Evolutionary conservation across 2,113 vertebrate species (phyloP), one percentile per base, ranked within the genome.

Genomic region (Calidris pugnax): DNA sequence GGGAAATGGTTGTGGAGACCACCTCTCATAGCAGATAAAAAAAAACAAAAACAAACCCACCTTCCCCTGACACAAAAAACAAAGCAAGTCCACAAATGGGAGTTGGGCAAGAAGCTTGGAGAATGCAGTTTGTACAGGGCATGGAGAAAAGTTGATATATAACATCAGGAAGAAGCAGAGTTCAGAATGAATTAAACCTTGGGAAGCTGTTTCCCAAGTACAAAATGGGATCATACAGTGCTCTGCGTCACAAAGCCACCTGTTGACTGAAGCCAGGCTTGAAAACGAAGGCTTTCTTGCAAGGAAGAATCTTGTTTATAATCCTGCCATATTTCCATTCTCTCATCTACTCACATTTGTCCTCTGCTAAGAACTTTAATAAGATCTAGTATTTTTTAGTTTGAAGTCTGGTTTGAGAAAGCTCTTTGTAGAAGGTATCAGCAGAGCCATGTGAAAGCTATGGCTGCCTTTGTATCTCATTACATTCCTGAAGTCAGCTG

Each of bases 401-500:
- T 60, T 27, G 21, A n/a, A 56, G 53, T 17, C 33, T 64, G 32
- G 2, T 73, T 66, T n/a, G 71, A 80, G 63, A 53, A 68, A 35
- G 19, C 45, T 78, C 9, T 53, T 28, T 78, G 10, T 30, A 64
- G 41, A 53, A 84, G 60, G 68, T 74, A 4, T 30, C 66, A 77
- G 91, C 50, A 64, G 77, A 82, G 26, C 33, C 57, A 6, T 10
- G 18, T 53, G n/a, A 63, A 56, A n/a, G 51, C 79, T 39, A 1
- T 50, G 83, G 48, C 50, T 90, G 90, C 85, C 71, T 92, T 69
- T 7, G 35, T 24, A 64, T 93, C 90, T 67, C 30, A 6, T 79
- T 79, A 43, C 79, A 71, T 95, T 95, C 91, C 91, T 74, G 24
- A 48, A 95, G 86, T 94, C 92, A 90, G 78, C 90, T 95, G 90